Base-by-base conservation (phyloP, 2,888 invertebrate genomes). In the Sylvicola cinctus region DNA sequence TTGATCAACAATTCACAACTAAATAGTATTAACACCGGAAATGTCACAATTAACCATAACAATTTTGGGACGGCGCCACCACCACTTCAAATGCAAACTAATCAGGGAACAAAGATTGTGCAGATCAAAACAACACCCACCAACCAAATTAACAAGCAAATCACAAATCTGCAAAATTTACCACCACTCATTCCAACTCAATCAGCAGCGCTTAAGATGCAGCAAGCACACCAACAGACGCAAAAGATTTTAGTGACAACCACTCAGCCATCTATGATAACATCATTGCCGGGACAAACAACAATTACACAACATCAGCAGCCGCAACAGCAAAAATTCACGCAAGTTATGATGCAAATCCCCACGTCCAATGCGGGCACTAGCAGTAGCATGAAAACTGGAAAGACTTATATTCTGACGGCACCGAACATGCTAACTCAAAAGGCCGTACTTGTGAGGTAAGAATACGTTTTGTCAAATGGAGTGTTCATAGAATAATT, bases 181-280 rank as follows among this genome's bases (percentile, higher is more conserved):
- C 58, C 58, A 11, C 58, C 58, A 2, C 38, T 58, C 31, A 52
- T 58, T 35, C 49, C 56, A 7, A 53, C 56, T 1, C 57, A 55
- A 35, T 45, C 50, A 15, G 47, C 49, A 15, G 41, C 46, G 13
- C 45, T 56, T 4, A 57, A 56, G 39, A 52, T 58, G 29, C 57
- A 57, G 38, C 57, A 58, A 39, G 55, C 57, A 12, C 32, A 12
- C 32, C 33, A 26, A 30, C 30, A 23, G 34, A 8, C 20, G 29
- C 26, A 25, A 27, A 20, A 20, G 20, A 20, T 31, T n/a, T 31
- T 33, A 11, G 30, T 33, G 13, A 33, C 33, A 26, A 36, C 33
- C 14, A 36, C 16, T 30, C 31, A 29, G 26, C 23, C 14, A 10
- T 16, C 20, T 4, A 4, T 30, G 15, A 36, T 29, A 29, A 11